Percentiles rank a stretch among this genome's conserved stretches.
phyloP scores from a whole-genome alignment of 1,140 invertebrate species.

The Drosophila carrolli region DNA sequence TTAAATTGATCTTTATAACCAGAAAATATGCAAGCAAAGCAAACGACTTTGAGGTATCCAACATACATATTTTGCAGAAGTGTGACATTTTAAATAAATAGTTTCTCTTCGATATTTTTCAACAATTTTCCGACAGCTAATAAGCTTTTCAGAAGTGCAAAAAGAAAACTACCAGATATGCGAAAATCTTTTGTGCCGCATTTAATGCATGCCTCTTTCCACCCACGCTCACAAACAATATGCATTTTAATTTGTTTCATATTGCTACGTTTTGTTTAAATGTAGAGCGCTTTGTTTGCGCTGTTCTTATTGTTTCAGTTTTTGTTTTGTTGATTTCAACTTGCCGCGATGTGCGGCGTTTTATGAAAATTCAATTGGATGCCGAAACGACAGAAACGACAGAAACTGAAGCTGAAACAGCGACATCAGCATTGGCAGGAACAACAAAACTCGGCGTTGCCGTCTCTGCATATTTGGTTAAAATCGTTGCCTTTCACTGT shows the following conservation, averaged over 20 bases:
- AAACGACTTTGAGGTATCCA: not conserved
- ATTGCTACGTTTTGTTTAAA: constrained; percentile 80
- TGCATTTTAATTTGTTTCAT: constrained; percentile 79
- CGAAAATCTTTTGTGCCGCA: constrained; percentile 63
- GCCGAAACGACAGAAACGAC: constrained; percentile 32
- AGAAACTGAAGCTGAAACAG: constrained; percentile 24
- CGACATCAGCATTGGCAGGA: constrained; percentile 52
- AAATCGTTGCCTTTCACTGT: constrained; percentile 82
- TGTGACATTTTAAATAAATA: not conserved
- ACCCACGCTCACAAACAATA: constrained; percentile 6
- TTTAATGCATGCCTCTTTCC: constrained; percentile 49
- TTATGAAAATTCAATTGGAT: constrained; percentile 78
- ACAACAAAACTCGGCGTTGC: constrained; percentile 18
- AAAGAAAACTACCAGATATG: constrained; percentile 62
- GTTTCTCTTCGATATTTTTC: not conserved
- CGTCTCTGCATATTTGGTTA: constrained; percentile 72
- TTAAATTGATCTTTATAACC: too few relatives aligned
- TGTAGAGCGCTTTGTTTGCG: constrained; percentile 59
- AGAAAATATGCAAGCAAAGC: not conserved
- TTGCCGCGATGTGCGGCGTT: constrained; percentile 48
- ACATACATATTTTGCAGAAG: not conserved
- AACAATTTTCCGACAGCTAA: constrained; percentile 36
- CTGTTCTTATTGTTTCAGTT: constrained; percentile 36
- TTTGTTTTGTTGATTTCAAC: constrained; percentile 39
- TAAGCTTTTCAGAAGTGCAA: constrained; percentile 37